A percentile compares a stretch with the other conserved stretches of the same genome.
Evolutionary conservation across 2,888 invertebrate genomes (phyloP).

Genomic region (Operophtera brumata): DNA sequence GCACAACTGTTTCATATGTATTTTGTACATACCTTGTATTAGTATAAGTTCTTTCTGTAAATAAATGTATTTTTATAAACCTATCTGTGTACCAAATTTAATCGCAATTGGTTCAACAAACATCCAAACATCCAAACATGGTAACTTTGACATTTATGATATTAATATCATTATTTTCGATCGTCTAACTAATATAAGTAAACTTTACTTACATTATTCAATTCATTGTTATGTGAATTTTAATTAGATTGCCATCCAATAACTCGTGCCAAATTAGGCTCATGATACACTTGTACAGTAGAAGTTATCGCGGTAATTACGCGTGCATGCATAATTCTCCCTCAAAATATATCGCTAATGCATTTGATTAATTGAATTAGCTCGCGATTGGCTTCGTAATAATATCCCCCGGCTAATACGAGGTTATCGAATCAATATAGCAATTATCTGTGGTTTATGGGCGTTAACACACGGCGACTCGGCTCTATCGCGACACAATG

Average conservation of each 20-base stretch:
- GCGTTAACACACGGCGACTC: background rate
- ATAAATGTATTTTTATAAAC: too few species aligned
- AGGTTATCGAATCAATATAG: conserved; percentile 18
- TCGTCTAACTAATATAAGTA: too few species aligned
- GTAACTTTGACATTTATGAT: too few species aligned
- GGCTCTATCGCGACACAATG: background rate
- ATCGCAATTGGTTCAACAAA: too few species aligned
- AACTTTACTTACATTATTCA: background rate
- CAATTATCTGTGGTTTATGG: conserved; percentile 14
- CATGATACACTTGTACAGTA: conserved; percentile 7
- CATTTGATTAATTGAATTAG: conserved; percentile 26
- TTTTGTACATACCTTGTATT: too few species aligned
- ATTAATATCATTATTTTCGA: too few species aligned
- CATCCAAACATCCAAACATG: too few species aligned
- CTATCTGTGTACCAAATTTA: too few species aligned
- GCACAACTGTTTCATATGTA: too few species aligned
- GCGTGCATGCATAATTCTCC: conserved; percentile 18
- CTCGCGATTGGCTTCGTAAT: conserved; percentile 15
- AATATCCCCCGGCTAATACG: conserved; percentile 14
- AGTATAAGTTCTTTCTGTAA: too few species aligned
- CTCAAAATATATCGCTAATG: conserved; percentile 20
- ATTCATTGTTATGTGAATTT: background rate
- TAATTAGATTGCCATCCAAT: background rate
- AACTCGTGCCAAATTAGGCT: conserved; percentile 5
- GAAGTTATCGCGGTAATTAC: conserved; percentile 8